Base-by-base conservation (phyloP, 2,888 invertebrate genomes). In the Megamerina dolium region DNA sequence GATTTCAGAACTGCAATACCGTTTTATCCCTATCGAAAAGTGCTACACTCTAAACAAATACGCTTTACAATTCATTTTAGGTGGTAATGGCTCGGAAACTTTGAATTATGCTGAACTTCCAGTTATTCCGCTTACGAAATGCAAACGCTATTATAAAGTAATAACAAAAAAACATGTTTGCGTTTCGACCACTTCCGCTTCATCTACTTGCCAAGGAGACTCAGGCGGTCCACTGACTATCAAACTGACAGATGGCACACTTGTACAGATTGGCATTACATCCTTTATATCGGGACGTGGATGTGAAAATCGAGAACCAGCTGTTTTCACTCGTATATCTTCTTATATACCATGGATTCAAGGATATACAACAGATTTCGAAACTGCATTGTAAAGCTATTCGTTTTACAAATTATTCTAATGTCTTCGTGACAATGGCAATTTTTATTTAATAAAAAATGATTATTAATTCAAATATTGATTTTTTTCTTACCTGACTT, bases 141-240 rank as follows among this genome's bases (percentile, higher is more conserved):
- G 74, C 56, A 41, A 46, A 6, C 0, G 0, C 1, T 50, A 50
- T 34, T 64, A 57, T 34, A 58, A 62, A 14, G 34, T 51, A 5
- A 13, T 41, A 5, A 30, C 44, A 27, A 0, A 26, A 3, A 50
- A 31, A 3, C 57, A 57, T 27, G 58, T 67, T 46, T 66, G 67
- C 49, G 51, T 57, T 40, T 45, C 55, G 14, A 63, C 64, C 0
- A 51, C 60, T 33, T 52, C 48, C 20, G 43, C 45, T 26, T 33
- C 41, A 3, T 59, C 64, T 23, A 60, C 59, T 36, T 64, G 64
- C 52, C 55, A 52, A 21, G 64, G 68, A 17, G 66, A 68, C 48
- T 66, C 64, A 9, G 68, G 68, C 20, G 67, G 63, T 40, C 65
- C 68, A 37, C 47, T 67, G 49, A 56, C 51, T 13, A n/a, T n/a